A percentile compares a stretch with the other conserved stretches of the same genome.
Evolutionary conservation across 1,140 invertebrate genomes (phyloP).

Genomic region (Brachionus manjavacas): DNA sequence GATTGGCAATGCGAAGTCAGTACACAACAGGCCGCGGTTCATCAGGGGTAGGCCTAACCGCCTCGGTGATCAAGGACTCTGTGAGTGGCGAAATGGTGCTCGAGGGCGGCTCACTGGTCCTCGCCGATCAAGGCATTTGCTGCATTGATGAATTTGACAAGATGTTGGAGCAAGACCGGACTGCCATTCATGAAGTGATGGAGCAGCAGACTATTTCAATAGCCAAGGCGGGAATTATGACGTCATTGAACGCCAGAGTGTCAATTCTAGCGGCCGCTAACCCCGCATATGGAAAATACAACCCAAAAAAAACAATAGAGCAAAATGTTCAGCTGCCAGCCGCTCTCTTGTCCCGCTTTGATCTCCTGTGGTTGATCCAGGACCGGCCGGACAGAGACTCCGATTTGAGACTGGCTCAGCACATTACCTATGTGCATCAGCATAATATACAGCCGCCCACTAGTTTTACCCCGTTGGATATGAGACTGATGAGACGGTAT

Average conservation of each 20-base stretch:
- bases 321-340: constrained; percentile 96
- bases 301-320: constrained; percentile 85
- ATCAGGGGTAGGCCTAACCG: constrained; percentile 93
- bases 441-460: constrained; percentile 80
- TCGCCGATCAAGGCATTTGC: constrained; percentile 95
- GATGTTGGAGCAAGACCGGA: constrained; percentile 86
- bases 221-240: constrained; percentile 98
- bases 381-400: constrained; percentile 87
- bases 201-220: constrained; percentile 99
- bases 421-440: constrained; percentile 96
- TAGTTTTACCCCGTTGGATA: constrained; percentile 53
- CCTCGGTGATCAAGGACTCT: constrained; percentile 94
- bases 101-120: constrained; percentile 93
- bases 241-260: constrained; percentile 87
- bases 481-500: constrained; percentile 64
- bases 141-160: constrained; percentile 99
- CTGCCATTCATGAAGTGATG: constrained; percentile 96
- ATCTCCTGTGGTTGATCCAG: constrained; percentile 92
- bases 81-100: constrained; percentile 93
- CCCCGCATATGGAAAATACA: constrained; percentile 95
- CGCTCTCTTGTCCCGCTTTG: constrained; percentile 91
- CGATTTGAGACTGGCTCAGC: constrained; percentile 81
- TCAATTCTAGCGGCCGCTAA: constrained; percentile 97
- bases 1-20: constrained; percentile 83
- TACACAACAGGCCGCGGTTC: constrained; percentile 95